Evolutionary conservation across 1,140 invertebrate species (phyloP).

Genomic region (Episyrphus balteatus): DNA sequence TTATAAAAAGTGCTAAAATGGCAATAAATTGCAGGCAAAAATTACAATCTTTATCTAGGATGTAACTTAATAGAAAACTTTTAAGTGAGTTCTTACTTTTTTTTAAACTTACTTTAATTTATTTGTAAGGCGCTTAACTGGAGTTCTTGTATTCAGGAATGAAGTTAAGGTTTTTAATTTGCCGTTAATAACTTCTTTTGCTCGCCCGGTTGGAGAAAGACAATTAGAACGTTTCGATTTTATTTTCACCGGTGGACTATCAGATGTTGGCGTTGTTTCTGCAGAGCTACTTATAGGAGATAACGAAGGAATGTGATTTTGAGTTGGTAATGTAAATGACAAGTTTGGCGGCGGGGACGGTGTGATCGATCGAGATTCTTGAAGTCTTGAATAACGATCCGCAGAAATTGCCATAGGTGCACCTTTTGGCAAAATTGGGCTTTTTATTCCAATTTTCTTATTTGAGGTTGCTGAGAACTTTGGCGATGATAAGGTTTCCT

Average conservation of each 20-base stretch:
- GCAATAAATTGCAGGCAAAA: too few relatives aligned
- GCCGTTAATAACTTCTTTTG: slow-evolving; percentile 30
- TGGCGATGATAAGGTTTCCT: not conserved
- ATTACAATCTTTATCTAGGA: too few relatives aligned
- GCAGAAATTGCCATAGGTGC: slow-evolving; percentile 13
- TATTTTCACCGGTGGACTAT: slow-evolving; percentile 32
- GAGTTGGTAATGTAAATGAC: slow-evolving; percentile 38
- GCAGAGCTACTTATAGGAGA: slow-evolving; percentile 39
- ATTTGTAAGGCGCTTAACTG: slow-evolving; percentile 19
- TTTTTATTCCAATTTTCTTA: not conserved
- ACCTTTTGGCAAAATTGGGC: not conserved
- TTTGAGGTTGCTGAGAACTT: not conserved
- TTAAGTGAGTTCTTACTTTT: too few relatives aligned
- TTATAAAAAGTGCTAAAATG: too few relatives aligned
- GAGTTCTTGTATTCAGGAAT: slow-evolving; percentile 36
- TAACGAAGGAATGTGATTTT: slow-evolving; percentile 39
- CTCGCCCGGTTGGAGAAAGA: slow-evolving; percentile 36
- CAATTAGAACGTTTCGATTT: slow-evolving; percentile 34
- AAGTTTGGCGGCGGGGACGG: slow-evolving; percentile 56
- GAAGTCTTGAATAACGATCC: slow-evolving; percentile 52
- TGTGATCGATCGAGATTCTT: slow-evolving; percentile 62
- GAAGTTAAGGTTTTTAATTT: slow-evolving; percentile 42
- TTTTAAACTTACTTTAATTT: slow-evolving; percentile 24
- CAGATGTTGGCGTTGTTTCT: slow-evolving; percentile 37
- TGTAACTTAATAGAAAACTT: too few relatives aligned